Evolutionary conservation across 2,888 invertebrate species (phyloP), one percentile per base, ranked within the genome.

Genomic region (Cryptocheilus praepositus): DNA sequence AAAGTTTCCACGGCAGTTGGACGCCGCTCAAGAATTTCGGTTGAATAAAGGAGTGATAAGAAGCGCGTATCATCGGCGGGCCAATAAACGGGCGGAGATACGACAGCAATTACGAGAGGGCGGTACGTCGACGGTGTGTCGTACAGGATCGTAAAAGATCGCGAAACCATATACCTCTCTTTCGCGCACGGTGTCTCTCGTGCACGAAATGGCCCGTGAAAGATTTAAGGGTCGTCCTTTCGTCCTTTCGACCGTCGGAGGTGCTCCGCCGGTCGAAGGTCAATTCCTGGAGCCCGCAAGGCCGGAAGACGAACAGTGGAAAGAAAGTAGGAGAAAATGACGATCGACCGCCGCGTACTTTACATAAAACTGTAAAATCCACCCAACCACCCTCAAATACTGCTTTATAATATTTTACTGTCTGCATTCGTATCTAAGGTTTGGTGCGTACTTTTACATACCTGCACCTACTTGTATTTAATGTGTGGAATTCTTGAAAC

Each of bases 221-320:
- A 76, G 73, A 76, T 73, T 76, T 71, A 76, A 76, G 22, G 53
- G 19, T 64, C 61, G 59, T 54, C 56, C 51, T 61, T 67, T 64
- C 57, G 43, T 61, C 57, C 58, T 61, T 62, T 56, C 19, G 56
- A 52, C 18, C 49, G n/a, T 52, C 45, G 52, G 44, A 54, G 16
- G 18, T 51, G 22, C 52, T 45, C 16, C 16, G 25, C 43, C 53
- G 25, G 46, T 54, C 45, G 53, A 64, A 64, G 67, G 63, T 64
- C 70, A 64, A 58, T 36, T 36, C 49, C 28, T 22, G 25, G 49
- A 67, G 58, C 43, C n/a, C 58, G 22, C 45, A n/a, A 15, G 21
- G 56, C 15, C 21, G 44, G n/a, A 57, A 45, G 44, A 43, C 8
- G 21, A 45, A 57, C 46, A 25, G 16, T 16, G 16, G 7, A 18